Conservation (phyloP, 2,113 vertebrate genomes). For the Sinocyclocheilus rhinocerous region DNA sequence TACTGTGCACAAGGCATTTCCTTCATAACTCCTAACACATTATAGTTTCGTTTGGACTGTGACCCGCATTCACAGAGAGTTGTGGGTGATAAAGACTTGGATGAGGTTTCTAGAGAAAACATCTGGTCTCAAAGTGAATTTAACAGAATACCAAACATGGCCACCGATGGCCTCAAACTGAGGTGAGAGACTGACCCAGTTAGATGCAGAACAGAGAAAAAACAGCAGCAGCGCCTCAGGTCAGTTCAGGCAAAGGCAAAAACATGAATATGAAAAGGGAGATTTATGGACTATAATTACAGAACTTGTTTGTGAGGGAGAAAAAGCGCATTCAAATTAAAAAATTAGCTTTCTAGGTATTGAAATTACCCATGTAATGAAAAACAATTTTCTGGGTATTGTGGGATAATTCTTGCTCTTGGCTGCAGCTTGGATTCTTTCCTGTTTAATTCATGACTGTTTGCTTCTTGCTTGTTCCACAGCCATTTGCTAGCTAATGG, state of each 20-base stretch:
- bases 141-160: not conserved
- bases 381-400: not conserved
- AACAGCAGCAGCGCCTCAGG: not conserved
- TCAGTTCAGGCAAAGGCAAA: not conserved
- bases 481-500: slow-evolving; percentile 32
- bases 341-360: not conserved
- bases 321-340: not conserved
- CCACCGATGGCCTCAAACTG: not conserved
- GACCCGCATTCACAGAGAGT: not conserved
- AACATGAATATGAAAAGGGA: not conserved
- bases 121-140: slow-evolving; percentile 19
- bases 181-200: slow-evolving; percentile 33
- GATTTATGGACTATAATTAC: not conserved
- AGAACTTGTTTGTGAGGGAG: not conserved
- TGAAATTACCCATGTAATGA: not conserved
- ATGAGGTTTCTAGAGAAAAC: not conserved
- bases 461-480: not conserved
- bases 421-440: slow-evolving; percentile 11
- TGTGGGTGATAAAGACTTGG: not conserved
- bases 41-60: not conserved
- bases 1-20: not conserved
- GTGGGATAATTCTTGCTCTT: slow-evolving; percentile 14
- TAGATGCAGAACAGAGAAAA: slow-evolving; percentile 15
- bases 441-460: not conserved
- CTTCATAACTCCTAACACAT: not conserved